Conservation (phyloP, 1,140 invertebrate genomes). For the Papilio machaon region DNA sequence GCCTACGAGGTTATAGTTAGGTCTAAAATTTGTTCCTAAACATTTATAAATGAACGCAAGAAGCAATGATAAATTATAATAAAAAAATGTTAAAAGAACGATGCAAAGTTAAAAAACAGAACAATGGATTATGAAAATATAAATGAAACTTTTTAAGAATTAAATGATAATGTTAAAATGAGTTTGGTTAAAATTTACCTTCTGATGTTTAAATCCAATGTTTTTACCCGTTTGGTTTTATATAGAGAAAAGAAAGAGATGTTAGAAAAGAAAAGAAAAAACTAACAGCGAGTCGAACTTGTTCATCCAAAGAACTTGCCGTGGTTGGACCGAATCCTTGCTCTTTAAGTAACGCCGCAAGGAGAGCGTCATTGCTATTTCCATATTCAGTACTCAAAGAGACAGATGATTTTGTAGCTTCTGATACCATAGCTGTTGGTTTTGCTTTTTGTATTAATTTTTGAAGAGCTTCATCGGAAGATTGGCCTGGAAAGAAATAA, state of each 20-base stretch:
- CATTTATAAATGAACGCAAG: conserved; percentile 43
- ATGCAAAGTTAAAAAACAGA: not conserved
- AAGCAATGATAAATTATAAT: conserved; percentile 37
- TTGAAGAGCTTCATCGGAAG: conserved; percentile 74
- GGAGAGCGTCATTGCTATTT: conserved; percentile 84
- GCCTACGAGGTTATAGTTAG: conserved; percentile 77
- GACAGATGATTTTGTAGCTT: conserved; percentile 73
- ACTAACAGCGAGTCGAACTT: conserved; percentile 84
- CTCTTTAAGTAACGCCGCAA: conserved; percentile 86
- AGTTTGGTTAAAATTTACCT: conserved; percentile 27
- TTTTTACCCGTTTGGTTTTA: conserved; percentile 20
- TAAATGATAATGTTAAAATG: conserved; percentile 30
- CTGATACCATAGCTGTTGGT: conserved; percentile 70
- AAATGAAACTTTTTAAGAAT: conserved; percentile 12
- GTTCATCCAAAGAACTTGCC: conserved; percentile 83
- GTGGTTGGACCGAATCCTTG: conserved; percentile 86
- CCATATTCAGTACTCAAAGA: conserved; percentile 81
- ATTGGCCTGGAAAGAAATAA: conserved; percentile 61
- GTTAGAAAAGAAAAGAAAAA: conserved; percentile 52
- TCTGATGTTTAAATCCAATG: conserved; percentile 9
- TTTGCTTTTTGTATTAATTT: conserved; percentile 71
- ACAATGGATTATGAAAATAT: not conserved
- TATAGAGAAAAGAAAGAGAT: conserved; percentile 39
- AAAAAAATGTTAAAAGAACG: conserved; percentile 41
- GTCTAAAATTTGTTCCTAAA: conserved; percentile 49